Conservation (phyloP, 2,888 invertebrate genomes). For the Cremastinae sp. region DNA sequence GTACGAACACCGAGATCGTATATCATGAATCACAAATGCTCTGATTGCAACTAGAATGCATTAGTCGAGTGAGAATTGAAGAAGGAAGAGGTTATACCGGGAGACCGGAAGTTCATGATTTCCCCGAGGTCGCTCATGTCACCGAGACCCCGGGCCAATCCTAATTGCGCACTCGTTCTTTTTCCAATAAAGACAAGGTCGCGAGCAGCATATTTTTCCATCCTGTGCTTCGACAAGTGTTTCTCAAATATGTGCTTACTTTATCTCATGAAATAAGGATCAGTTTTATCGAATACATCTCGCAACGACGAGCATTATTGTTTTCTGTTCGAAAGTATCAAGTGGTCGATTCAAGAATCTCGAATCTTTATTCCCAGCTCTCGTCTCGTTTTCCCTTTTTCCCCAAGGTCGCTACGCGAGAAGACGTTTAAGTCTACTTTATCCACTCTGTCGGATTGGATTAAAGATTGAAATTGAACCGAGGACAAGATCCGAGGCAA, state of each 20-base stretch:
- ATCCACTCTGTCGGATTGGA: conserved; percentile 52
- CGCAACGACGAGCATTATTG: too few species aligned
- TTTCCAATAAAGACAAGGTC: too few species aligned
- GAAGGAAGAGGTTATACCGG: conserved; percentile 16
- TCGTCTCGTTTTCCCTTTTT: background rate
- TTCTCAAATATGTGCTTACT: too few species aligned
- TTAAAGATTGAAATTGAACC: conserved; percentile 48
- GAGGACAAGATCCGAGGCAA: background rate
- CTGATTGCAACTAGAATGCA: conserved; percentile 1
- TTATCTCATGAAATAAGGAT: too few species aligned
- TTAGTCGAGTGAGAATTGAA: conserved; percentile 18
- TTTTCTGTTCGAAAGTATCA: too few species aligned
- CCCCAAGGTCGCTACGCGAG: background rate
- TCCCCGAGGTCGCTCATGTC: conserved; percentile 38
- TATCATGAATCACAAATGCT: background rate
- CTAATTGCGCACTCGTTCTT: conserved; percentile 8
- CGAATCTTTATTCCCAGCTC: background rate
- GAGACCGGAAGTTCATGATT: conserved; percentile 44
- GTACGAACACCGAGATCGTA: background rate
- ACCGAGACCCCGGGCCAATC: background rate
- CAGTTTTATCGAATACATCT: too few species aligned
- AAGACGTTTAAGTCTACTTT: conserved; percentile 25
- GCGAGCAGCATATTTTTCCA: too few species aligned
- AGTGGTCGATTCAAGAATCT: too few species aligned
- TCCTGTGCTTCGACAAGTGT: too few species aligned